A percentile compares a stretch with the other conserved stretches of the same genome.
Evolutionary conservation across 2,888 invertebrate species (phyloP).

Genomic region (Acanthoscelides obtectus): DNA sequence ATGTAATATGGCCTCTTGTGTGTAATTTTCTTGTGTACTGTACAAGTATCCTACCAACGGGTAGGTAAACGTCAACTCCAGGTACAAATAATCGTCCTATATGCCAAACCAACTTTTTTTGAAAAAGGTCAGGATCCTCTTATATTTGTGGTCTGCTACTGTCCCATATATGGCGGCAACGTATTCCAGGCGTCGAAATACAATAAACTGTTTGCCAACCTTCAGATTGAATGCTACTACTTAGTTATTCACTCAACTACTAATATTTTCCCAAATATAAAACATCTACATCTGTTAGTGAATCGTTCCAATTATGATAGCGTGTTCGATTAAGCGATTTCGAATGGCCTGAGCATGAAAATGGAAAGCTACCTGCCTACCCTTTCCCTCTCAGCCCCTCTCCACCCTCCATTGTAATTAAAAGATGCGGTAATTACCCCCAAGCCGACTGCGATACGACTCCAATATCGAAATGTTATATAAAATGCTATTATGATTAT

Average conservation of each 20-base stretch:
- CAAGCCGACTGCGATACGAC: not conserved
- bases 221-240: no score
- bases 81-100: no score
- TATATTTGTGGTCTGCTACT: no score
- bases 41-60: no score
- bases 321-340: not conserved
- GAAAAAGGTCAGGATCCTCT: no score
- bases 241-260: no score
- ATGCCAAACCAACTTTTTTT: no score
- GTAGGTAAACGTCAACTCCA: no score
- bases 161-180: no score
- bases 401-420: not conserved
- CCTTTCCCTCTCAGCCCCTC: not conserved
- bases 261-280: no score
- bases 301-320: not conserved
- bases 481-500: not conserved
- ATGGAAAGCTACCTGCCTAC: not conserved
- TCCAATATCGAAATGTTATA: not conserved
- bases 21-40: conserved; percentile 29
- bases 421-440: not conserved
- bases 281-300: not conserved
- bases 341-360: not conserved
- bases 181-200: no score
- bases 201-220: no score
- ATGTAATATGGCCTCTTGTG: not conserved